Percentiles rank a stretch among this genome's conserved stretches.
Conservation (phyloP, 2,888 invertebrate genomes). For the Acanthacorydalis orientalis region DNA sequence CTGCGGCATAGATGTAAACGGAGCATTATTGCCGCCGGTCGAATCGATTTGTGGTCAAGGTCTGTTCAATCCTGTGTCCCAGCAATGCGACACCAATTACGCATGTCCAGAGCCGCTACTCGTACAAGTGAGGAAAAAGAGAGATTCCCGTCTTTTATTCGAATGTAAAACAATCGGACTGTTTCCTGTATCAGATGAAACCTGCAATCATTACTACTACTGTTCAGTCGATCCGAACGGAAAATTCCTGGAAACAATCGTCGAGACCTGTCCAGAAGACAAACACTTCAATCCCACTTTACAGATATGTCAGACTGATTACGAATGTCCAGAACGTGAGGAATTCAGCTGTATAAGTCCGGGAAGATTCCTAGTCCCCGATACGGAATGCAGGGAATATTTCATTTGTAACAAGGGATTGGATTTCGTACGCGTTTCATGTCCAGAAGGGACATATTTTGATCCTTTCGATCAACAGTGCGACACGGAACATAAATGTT, state of each 20-base stretch:
- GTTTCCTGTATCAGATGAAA: too few relatives aligned
- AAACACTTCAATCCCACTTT: not conserved
- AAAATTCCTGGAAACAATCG: too few relatives aligned
- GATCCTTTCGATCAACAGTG: not conserved
- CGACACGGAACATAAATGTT: not conserved
- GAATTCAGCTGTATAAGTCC: too few relatives aligned
- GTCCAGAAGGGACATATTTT: slow-evolving; percentile 21
- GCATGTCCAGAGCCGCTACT: not conserved
- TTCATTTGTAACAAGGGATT: too few relatives aligned
- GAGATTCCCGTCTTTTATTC: too few relatives aligned
- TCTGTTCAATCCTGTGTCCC: not conserved
- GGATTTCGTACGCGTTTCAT: slow-evolving; percentile 12
- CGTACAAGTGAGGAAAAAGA: not conserved
- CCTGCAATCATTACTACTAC: too few relatives aligned
- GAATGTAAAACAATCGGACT: too few relatives aligned
- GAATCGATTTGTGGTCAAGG: not conserved
- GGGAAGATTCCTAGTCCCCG: too few relatives aligned
- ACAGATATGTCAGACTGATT: slow-evolving; percentile 1
- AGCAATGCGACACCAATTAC: not conserved
- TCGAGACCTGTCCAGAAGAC: not conserved
- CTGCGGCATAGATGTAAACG: not conserved
- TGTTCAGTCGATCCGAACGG: too few relatives aligned
- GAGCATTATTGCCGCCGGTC: not conserved
- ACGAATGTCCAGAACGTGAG: not conserved
- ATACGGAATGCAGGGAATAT: too few relatives aligned